phyloP scores from a whole-genome alignment of 2,113 vertebrate genomes.

The Burhinus oedicnemus region DNA sequence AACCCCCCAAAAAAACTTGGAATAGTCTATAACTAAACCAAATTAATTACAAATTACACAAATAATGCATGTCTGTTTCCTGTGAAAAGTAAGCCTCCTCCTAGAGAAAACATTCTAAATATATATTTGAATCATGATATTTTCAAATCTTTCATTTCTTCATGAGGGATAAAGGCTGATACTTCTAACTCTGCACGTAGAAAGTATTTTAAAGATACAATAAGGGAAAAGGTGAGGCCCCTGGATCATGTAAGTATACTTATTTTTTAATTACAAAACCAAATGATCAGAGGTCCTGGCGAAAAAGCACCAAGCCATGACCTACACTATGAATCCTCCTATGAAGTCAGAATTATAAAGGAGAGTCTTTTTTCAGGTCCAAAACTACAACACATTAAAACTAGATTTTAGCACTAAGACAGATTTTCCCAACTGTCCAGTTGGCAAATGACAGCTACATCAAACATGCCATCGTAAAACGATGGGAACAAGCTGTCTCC shows the following conservation, averaged over 20 bases:
- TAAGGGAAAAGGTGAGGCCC: not conserved
- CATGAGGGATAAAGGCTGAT: not conserved
- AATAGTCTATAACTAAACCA: not conserved
- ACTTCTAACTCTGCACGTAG: not conserved
- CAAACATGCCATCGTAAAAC: not conserved
- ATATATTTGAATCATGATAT: not conserved
- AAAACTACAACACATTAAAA: not conserved
- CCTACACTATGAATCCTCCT: not conserved
- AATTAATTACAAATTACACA: not conserved
- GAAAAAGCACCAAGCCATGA: not conserved
- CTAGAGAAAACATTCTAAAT: not conserved
- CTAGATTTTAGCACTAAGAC: not conserved
- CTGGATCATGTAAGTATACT: not conserved
- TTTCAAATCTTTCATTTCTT: not conserved
- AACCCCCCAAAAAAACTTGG: not conserved
- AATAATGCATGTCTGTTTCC: not conserved
- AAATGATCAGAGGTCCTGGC: not conserved
- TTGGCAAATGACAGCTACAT: not conserved
- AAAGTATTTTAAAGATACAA: not conserved
- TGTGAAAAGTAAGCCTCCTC: not conserved
- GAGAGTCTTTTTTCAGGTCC: not conserved
- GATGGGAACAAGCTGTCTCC: not conserved
- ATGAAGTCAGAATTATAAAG: not conserved
- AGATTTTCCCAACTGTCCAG: not conserved
- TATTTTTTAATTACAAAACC: not conserved